Evolutionary conservation across 2,888 invertebrate genomes (phyloP), one percentile per base, ranked within the genome.

Genomic region (Augochlorella aurata): DNA sequence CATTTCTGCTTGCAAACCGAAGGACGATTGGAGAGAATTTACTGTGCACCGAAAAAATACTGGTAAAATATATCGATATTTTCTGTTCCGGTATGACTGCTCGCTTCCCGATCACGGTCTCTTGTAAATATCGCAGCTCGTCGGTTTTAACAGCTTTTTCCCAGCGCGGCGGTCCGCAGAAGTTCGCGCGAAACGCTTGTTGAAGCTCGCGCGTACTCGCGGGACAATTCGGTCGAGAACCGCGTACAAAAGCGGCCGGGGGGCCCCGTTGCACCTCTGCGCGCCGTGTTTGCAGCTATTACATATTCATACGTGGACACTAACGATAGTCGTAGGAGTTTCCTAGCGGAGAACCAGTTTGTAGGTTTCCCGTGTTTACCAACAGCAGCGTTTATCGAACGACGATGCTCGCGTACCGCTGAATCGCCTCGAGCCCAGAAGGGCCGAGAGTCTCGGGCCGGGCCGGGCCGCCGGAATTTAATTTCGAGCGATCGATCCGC

Each of bases 261-360:
- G 52, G n/a, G 58, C 47, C 58, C 77, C 70, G 45, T 58, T 67
- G 76, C 72, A 73, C 72, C 61, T 54, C 69, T 58, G 74, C 54
- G 54, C 52, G 61, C 65, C 66, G 65, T 65, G 74, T 67, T 74
- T 63, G 18, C 78, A 79, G 44, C 82, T 88, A 83, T 88, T 88
- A 86, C 88, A 88, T 88, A 88, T 88, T 88, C 88, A 88, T 88
- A 85, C 83, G 87, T 84, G 85, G 82, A 88, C 87, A 85, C 75
- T 86, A 88, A 86, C 83, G 87, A 86, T 79, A 85, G 88, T 87
- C 78, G 79, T 68, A 76, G 81, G 73, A 85, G 82, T 82, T 88
- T 52, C 79, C 79, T 24, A 79, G 63, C 69, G 75, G 81, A 38
- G 87, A 81, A 85, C 83, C 83, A 81, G 87, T 88, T 88, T 85